phyloP scores from a whole-genome alignment of 2,888 invertebrate genomes.

The Lagria hirta region DNA sequence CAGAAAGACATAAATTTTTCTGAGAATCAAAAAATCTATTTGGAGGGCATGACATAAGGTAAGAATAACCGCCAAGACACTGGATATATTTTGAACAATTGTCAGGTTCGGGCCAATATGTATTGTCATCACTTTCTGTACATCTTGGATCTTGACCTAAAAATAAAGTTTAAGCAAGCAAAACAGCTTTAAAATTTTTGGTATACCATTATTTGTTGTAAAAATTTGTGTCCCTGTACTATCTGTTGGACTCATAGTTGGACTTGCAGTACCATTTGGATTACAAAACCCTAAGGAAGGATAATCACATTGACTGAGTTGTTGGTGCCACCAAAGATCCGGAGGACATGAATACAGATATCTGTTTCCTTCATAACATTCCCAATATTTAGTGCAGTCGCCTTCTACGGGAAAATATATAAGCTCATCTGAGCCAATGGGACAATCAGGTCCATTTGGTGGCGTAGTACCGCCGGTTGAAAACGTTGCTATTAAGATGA shows the following conservation, averaged over 20 bases:
- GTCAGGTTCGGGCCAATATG: neutral
- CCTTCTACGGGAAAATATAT: slow-evolving; percentile 16
- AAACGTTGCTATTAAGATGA: neutral
- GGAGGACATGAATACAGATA: slow-evolving; percentile 15
- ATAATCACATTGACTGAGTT: slow-evolving; percentile 21
- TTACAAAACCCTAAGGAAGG: slow-evolving; percentile 12
- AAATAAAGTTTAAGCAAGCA: too few relatives aligned
- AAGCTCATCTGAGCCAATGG: neutral
- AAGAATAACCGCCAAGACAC: neutral
- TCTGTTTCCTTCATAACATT: slow-evolving; percentile 17
- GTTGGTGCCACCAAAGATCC: slow-evolving; percentile 25
- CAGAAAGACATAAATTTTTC: too few relatives aligned
- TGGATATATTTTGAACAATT: neutral
- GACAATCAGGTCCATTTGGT: slow-evolving; percentile 4
- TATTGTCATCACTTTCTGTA: neutral
- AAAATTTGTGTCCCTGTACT: too few relatives aligned
- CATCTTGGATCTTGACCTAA: neutral
- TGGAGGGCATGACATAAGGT: neutral
- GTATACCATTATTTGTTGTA: too few relatives aligned
- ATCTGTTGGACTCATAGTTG: too few relatives aligned
- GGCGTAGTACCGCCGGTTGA: slow-evolving; percentile 1
- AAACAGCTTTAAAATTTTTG: too few relatives aligned
- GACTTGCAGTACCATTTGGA: neutral
- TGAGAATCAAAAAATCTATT: neutral
- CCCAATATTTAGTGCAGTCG: slow-evolving; percentile 27